phyloP scores from a whole-genome alignment of 2,113 vertebrate species.

The Coptodon bakossiorum region DNA sequence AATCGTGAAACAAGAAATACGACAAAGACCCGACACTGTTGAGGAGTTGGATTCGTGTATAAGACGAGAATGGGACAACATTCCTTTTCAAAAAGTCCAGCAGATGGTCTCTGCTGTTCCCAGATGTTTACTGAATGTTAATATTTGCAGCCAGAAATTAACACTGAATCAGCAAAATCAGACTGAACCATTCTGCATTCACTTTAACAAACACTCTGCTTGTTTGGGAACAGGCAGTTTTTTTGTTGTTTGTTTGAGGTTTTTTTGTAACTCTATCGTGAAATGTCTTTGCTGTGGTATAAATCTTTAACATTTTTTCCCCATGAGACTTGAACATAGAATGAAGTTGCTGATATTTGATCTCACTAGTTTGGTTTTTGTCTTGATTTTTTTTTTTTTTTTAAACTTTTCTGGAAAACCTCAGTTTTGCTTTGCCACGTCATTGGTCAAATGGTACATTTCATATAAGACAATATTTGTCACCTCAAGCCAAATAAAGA shows the following conservation, averaged over 20 bases:
- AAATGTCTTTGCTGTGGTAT: neutral
- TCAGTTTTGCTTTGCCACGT: neutral
- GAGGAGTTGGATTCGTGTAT: neutral
- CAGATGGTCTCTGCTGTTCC: neutral
- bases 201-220: neutral
- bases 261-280: neutral
- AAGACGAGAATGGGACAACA: neutral
- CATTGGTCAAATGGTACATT: neutral
- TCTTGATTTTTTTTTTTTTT: neutral
- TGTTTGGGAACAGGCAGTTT: neutral
- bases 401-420: neutral
- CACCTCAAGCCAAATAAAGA: neutral
- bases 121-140: neutral
- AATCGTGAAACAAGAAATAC: neutral
- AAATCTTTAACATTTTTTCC: neutral
- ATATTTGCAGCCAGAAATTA: neutral
- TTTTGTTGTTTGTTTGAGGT: neutral
- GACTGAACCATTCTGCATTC: neutral
- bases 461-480: neutral
- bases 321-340: neutral
- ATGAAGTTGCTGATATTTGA: neutral
- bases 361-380: neutral
- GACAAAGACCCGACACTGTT: neutral
- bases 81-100: neutral
- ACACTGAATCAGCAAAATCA: neutral